Base-by-base conservation (phyloP, 2,888 invertebrate species). In the Mycogona germanica region DNA sequence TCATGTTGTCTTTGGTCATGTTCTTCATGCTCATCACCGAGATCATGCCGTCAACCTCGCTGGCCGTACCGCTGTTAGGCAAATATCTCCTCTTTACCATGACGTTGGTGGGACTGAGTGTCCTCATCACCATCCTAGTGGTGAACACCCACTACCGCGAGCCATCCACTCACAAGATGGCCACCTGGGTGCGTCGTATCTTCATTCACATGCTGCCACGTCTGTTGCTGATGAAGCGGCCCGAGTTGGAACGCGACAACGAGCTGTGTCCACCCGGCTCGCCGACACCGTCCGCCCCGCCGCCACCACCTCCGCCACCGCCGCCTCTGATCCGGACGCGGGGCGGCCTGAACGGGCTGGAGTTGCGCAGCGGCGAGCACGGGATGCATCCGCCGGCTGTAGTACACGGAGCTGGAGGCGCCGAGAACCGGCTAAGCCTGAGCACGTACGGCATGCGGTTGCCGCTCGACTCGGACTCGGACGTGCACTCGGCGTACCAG, bases 41-140 rank as follows among this genome's bases (percentile, higher is more conserved):
- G 75, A 92, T 91, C 69, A 92, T 92, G 70, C 92, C 92, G 63
- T 88, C 92, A 52, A 92, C 92, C 61, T 91, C 91, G 62, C 75
- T 92, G 63, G 89, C 91, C 61, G 88, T 92, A 64, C 91, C 92
- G 60, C 76, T 92, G 61, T 75, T 89, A 66, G 92, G 92, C 65
- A 88, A 87, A 76, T 91, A 91, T 75, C 77, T 92, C 64, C 78
- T 92, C 63, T 92, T 92, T 74, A 92, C 91, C 62, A 91, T 92
- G 91, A 84, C 89, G 73, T 78, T 92, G 67, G 91, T 92, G 66
- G 91, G 91, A 60, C 75, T 91, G 62, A 91, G 89, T 60, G 89
- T 91, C 66, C 87, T 91, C 63, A 87, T 89, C 67, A 92, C 92
- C 66, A 91, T 91, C 71, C 86, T 86, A 65, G 91, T 92, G 70